Conservation (phyloP, 53 echinoderm and acorn worm genomes). For the Antedon mediterranea region DNA sequence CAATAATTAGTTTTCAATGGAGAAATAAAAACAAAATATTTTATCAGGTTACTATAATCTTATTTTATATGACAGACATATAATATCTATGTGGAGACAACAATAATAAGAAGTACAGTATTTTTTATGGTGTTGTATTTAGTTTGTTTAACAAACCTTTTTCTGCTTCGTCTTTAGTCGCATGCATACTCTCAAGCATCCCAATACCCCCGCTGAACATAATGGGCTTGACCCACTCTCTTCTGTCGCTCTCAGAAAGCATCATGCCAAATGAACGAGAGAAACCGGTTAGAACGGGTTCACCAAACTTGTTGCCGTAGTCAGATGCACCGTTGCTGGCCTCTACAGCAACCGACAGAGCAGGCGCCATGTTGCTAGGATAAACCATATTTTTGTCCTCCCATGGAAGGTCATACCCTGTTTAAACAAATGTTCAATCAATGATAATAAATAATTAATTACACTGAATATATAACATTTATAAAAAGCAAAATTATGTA, state of each 20-base stretch:
- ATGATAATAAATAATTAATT: neutral
- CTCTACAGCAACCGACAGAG: constrained; percentile 58
- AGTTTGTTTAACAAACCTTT: constrained; percentile 24
- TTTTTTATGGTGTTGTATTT: too few species aligned
- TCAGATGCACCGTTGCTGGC: constrained; percentile 93
- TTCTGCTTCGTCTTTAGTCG: constrained; percentile 45
- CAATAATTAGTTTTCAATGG: too few species aligned
- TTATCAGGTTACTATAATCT: neutral
- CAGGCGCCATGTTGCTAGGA: constrained; percentile 67
- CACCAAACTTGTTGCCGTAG: constrained; percentile 96
- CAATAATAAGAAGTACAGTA: too few species aligned
- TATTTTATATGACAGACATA: neutral
- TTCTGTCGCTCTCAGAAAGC: constrained; percentile 42
- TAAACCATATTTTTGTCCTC: constrained; percentile 48
- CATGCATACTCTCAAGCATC: constrained; percentile 50
- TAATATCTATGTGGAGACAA: too few species aligned
- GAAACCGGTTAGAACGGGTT: constrained; percentile 86
- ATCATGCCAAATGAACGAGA: constrained; percentile 93
- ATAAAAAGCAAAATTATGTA: too few species aligned
- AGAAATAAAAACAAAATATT: too few species aligned
- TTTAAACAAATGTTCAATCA: too few species aligned
- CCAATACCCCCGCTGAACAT: constrained; percentile 97
- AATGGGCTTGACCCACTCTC: constrained; percentile 97
- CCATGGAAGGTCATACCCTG: constrained; percentile 87
- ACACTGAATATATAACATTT: too few species aligned